These are phyloP conservation scores for Caenorhabditis wallacei DNA, from an alignment of 2,888 invertebrate genomes.

Conservation along the genomic window DNA sequence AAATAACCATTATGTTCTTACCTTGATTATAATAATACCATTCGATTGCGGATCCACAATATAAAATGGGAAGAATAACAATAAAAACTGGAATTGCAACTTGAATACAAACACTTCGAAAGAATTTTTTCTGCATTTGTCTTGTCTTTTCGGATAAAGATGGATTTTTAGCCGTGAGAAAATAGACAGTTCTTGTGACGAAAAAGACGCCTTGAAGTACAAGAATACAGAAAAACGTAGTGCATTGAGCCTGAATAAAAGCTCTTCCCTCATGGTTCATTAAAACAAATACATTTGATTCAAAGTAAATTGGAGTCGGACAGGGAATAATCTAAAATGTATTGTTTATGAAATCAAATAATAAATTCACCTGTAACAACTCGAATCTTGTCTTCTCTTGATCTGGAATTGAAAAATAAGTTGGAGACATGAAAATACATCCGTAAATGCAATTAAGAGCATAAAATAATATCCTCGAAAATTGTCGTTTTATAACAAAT, in stretches of 20 bases:
- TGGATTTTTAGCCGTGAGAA: conserved; percentile 17
- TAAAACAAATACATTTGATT: conserved; percentile 33
- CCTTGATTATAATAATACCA: conserved; percentile 49
- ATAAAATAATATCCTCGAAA: conserved; percentile 22
- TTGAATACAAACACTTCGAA: conserved; percentile 45
- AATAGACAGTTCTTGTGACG: conserved; percentile 35
- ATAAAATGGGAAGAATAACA: conserved; percentile 21
- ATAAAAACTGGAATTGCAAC: conserved; percentile 40
- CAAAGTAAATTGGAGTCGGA: conserved; percentile 37
- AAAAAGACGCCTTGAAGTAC: conserved; percentile 14
- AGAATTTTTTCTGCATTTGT: conserved; percentile 45
- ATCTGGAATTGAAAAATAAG: conserved; percentile 40
- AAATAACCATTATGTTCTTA: not conserved
- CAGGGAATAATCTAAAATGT: conserved; percentile 30
- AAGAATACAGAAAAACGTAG: conserved; percentile 37
- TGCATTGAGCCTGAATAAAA: conserved; percentile 29
- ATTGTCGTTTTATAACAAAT: conserved; percentile 2
- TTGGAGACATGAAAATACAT: conserved; percentile 25
- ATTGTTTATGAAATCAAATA: not conserved
- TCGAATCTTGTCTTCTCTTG: conserved; percentile 28
- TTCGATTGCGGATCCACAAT: conserved; percentile 17
- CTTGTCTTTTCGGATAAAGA: conserved; percentile 24
- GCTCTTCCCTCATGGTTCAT: conserved; percentile 13
- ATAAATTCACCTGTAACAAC: not conserved
- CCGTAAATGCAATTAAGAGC: conserved; percentile 24